Conservation (phyloP, 1,140 invertebrate species). For the Drosophila bifasciata region DNA sequence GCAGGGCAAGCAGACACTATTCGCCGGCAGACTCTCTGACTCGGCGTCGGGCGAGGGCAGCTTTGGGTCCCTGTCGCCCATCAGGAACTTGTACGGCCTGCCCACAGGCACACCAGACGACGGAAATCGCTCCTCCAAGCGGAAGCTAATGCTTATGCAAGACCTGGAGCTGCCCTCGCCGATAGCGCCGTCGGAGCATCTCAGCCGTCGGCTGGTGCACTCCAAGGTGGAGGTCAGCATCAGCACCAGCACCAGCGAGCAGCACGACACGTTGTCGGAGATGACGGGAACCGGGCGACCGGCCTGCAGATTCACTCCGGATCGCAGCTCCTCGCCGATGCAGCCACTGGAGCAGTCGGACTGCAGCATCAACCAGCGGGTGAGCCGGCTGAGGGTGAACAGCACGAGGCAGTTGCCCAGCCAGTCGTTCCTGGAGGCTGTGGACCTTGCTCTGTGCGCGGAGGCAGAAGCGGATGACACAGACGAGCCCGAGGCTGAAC, state of each 20-base stretch:
- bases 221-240: constrained; percentile 42
- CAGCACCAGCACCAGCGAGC: constrained; percentile 10
- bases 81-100: constrained; percentile 66
- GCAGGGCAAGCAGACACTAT: constrained; percentile 62
- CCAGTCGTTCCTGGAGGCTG: constrained; percentile 11
- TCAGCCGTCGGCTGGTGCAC: constrained; percentile 42
- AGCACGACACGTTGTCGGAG: constrained; percentile 54
- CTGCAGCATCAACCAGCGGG: constrained; percentile 67
- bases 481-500: constrained; percentile 12
- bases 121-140: constrained; percentile 40
- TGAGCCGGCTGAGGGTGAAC: constrained; percentile 61
- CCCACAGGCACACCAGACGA: constrained; percentile 57
- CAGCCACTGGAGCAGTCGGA: constrained; percentile 53
- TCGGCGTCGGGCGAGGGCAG: constrained; percentile 57
- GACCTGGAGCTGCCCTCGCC: constrained; percentile 69
- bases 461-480: constrained; percentile 32
- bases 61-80: constrained; percentile 79
- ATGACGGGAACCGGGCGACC: constrained; percentile 1
- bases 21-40: constrained; percentile 73
- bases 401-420: constrained; percentile 36
- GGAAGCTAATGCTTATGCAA: constrained; percentile 49
- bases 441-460: constrained; percentile 17
- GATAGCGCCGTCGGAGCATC: constrained; percentile 65
- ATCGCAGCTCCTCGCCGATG: constrained; percentile 76
- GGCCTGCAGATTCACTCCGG: constrained; percentile 67